Percentiles rank a stretch among this genome's conserved stretches.
Evolutionary conservation across 2,113 vertebrate genomes (phyloP).

Genomic region (Ginglymostoma cirratum): DNA sequence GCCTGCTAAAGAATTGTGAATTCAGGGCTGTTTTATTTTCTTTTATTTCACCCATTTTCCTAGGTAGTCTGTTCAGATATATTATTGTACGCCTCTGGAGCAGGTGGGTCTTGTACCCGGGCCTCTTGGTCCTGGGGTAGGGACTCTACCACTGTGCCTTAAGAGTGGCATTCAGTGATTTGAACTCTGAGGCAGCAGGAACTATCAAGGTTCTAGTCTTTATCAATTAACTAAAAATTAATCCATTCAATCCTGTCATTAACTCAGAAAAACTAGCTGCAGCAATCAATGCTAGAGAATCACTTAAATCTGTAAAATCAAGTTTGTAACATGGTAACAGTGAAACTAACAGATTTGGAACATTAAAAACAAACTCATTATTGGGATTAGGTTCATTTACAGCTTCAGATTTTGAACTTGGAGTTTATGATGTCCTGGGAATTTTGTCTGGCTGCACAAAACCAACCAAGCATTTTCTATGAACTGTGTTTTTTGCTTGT

Average conservation of each 20-base stretch:
- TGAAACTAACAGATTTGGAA: background rate
- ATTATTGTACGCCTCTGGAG: no score
- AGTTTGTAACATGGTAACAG: conserved; percentile 1
- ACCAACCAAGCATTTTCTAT: background rate
- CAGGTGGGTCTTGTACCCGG: no score
- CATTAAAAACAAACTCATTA: background rate
- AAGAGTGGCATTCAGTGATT: background rate
- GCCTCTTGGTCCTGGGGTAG: no score
- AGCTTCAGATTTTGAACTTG: conserved; percentile 10
- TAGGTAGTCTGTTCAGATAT: no score
- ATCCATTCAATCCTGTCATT: background rate
- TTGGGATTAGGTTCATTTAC: background rate
- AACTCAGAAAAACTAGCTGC: background rate
- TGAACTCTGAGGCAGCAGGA: background rate
- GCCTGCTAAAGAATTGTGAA: no score
- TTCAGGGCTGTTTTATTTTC: background rate
- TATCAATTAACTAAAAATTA: conserved; percentile 6
- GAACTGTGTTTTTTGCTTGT: background rate
- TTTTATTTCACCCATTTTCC: no score
- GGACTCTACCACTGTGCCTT: no score
- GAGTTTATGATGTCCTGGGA: background rate
- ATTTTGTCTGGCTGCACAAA: background rate
- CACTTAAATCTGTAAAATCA: background rate
- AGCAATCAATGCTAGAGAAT: background rate
- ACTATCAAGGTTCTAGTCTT: background rate